These are phyloP conservation scores for Rhyzopertha dominica DNA, from an alignment of 1,140 invertebrate genomes.

Conservation along the genomic window DNA sequence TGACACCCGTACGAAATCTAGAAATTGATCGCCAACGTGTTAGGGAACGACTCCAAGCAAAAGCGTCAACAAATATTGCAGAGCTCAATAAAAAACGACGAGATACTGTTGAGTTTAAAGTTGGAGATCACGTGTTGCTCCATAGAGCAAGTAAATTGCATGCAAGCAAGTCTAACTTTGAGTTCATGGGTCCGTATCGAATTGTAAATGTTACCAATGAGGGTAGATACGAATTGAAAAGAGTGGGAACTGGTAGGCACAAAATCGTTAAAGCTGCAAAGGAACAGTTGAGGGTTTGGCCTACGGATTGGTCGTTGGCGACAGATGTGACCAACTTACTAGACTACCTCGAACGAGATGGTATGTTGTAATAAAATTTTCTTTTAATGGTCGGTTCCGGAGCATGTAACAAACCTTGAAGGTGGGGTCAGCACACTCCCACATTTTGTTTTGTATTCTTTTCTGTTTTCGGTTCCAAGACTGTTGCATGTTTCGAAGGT, in stretches of 20 bases:
- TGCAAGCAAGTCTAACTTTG: conserved; percentile 6
- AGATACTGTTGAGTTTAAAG: conserved; percentile 8
- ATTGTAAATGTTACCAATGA: background rate
- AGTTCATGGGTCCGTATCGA: too few relatives aligned
- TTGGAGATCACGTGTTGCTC: conserved; percentile 7
- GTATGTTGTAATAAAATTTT: too few relatives aligned
- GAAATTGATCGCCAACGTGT: conserved; percentile 9
- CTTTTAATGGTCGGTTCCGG: too few relatives aligned
- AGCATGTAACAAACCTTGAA: too few relatives aligned
- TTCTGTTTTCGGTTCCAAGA: too few relatives aligned
- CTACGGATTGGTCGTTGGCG: too few relatives aligned
- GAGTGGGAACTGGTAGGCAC: conserved; percentile 6
- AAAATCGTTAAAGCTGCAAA: conserved; percentile 9
- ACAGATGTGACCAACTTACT: too few relatives aligned
- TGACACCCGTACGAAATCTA: conserved; percentile 11
- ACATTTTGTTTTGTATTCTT: too few relatives aligned
- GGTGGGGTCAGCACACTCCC: too few relatives aligned
- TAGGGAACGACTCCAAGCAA: conserved; percentile 5
- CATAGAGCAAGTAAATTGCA: too few relatives aligned
- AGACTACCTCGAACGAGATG: too few relatives aligned
- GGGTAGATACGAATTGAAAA: conserved; percentile 1
- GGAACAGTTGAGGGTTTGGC: conserved; percentile 10
- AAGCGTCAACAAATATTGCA: background rate
- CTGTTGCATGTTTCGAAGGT: too few relatives aligned
- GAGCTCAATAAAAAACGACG: conserved; percentile 3